Evolutionary conservation across 2,797 vertebrate genomes (phyloP).

Genomic region (Lithobates sylvaticus): DNA sequence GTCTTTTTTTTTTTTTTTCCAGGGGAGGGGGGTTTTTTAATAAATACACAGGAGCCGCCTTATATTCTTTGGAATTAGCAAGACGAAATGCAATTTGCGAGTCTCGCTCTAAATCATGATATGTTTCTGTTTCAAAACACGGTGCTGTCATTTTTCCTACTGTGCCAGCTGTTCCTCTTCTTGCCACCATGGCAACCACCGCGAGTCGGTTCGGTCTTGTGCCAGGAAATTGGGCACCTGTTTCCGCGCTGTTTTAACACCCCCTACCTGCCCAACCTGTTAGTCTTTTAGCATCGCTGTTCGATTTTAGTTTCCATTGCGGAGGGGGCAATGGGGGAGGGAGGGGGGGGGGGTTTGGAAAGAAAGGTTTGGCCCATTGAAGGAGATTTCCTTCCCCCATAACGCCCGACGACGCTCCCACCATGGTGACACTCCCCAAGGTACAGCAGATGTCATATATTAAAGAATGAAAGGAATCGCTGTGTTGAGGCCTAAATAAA

Average conservation of each 20-base stretch:
- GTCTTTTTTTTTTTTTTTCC: background rate
- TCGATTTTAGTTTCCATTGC: background rate
- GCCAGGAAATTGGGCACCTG: conserved; percentile 62
- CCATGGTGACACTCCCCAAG: background rate
- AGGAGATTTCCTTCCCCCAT: background rate
- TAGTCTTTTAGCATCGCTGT: conserved; percentile 43
- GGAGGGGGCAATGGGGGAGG: background rate
- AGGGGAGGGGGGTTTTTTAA: background rate
- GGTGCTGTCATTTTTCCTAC: conserved; percentile 56
- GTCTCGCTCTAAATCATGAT: conserved; percentile 55
- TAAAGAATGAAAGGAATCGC: no score
- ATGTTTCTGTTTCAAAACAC: conserved; percentile 60
- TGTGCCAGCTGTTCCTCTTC: conserved; percentile 60
- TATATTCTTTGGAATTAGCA: conserved; percentile 45
- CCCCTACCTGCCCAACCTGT: conserved; percentile 51
- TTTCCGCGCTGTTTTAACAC: conserved; percentile 25
- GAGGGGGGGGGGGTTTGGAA: background rate
- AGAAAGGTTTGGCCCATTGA: background rate
- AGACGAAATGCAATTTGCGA: conserved; percentile 54
- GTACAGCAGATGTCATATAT: background rate
- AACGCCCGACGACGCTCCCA: background rate
- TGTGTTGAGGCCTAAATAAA: no score
- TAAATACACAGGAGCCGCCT: conserved; percentile 33
- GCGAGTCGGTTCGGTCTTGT: conserved; percentile 55
- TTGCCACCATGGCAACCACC: conserved; percentile 60